phyloP scores from a whole-genome alignment of 2,888 invertebrate species.

The Eumacrocentrus americanus region DNA sequence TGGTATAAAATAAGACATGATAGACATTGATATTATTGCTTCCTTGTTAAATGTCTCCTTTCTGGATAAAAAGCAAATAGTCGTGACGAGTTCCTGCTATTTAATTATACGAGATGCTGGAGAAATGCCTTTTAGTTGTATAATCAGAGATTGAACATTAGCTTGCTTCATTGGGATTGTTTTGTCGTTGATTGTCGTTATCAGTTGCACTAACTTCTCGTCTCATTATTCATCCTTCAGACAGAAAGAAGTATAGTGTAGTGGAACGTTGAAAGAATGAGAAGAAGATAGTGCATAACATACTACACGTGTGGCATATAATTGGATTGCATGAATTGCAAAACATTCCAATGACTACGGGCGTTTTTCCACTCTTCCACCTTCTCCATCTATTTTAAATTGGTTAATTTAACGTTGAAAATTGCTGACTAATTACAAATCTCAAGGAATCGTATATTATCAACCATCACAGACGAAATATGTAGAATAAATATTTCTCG shows the following conservation, averaged over 20 bases:
- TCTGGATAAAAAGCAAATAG: too few species aligned
- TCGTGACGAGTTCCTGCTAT: too few species aligned
- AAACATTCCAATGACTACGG: neutral
- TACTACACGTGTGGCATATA: neutral
- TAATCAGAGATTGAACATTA: too few species aligned
- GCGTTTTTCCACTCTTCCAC: neutral
- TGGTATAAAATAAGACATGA: too few species aligned
- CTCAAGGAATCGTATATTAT: neutral
- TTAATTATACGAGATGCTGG: too few species aligned
- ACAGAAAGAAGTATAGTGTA: neutral
- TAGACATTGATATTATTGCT: too few species aligned
- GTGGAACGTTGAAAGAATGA: neutral
- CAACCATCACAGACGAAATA: neutral
- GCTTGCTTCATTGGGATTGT: too few species aligned
- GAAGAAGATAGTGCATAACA: neutral
- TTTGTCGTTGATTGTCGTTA: neutral
- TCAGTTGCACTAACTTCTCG: neutral
- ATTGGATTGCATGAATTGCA: neutral
- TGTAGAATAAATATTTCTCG: neutral
- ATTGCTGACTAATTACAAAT: neutral
- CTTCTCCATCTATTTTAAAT: too few species aligned
- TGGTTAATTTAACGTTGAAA: neutral
- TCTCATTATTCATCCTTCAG: neutral
- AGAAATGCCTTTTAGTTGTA: too few species aligned
- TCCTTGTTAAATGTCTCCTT: too few species aligned